These are phyloP conservation scores for Atethmia centrago DNA, from an alignment of 2,888 invertebrate genomes.

Conservation along the genomic window DNA sequence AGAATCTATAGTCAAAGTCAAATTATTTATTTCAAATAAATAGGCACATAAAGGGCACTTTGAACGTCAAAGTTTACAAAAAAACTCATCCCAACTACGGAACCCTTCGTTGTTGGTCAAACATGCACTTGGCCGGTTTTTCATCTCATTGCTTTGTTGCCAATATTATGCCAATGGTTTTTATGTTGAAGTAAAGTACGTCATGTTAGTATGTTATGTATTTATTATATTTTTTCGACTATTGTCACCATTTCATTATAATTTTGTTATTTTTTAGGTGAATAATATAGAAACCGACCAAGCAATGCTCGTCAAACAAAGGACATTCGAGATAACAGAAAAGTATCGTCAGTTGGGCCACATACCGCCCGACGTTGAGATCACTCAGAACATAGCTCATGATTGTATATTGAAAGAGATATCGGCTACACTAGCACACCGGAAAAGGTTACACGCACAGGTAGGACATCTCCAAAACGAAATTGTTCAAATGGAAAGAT, in stretches of 20 bases:
- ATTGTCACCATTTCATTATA: conserved; percentile 30
- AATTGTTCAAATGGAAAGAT: conserved; percentile 93
- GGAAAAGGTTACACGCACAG: conserved; percentile 96
- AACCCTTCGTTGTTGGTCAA: no score
- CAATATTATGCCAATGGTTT: conserved; percentile 61
- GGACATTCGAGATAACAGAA: conserved; percentile 94
- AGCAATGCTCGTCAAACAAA: conserved; percentile 92
- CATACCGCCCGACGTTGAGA: conserved; percentile 89
- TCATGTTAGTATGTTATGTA: conserved; percentile 29
- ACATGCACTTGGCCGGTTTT: no score
- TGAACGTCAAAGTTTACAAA: no score
- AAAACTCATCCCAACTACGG: no score
- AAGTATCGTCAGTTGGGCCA: conserved; percentile 91
- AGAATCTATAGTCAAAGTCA: no score
- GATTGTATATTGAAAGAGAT: conserved; percentile 97
- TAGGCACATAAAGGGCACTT: no score
- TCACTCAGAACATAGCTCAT: conserved; percentile 93
- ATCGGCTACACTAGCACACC: conserved; percentile 94
- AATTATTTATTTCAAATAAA: no score
- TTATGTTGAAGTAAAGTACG: conserved; percentile 36
- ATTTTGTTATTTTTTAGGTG: conserved; percentile 81
- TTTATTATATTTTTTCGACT: not conserved
- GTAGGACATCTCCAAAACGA: conserved; percentile 95
- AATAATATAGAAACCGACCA: conserved; percentile 94
- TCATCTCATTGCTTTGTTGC: conserved; percentile 59